A percentile compares a stretch with the other conserved stretches of the same genome.
Evolutionary conservation across 2,113 vertebrate genomes (phyloP).

Genomic region (Bujurquina vittata): DNA sequence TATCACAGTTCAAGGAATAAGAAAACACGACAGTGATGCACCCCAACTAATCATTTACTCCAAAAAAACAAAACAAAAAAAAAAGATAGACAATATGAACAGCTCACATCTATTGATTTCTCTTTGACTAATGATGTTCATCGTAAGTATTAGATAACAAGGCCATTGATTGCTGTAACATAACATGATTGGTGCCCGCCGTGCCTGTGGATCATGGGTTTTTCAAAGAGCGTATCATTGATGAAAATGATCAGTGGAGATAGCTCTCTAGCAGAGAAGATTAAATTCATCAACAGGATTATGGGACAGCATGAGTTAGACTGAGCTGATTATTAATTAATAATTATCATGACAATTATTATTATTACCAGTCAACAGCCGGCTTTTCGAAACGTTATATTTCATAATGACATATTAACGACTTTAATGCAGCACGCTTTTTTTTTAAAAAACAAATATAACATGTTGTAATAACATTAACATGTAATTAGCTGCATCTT

Average conservation of each 20-base stretch:
- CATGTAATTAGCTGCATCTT: slow-evolving; percentile 17
- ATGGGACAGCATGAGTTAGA: background rate
- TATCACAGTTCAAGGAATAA: slow-evolving; percentile 12
- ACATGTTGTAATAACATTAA: background rate
- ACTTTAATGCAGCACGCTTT: too few relatives aligned
- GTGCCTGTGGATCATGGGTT: slow-evolving; percentile 44
- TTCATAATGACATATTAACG: background rate
- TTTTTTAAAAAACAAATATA: background rate
- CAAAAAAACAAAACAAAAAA: slow-evolving; percentile 35
- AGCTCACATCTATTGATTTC: slow-evolving; percentile 69
- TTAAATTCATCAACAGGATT: slow-evolving; percentile 48
- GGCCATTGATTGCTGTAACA: slow-evolving; percentile 73
- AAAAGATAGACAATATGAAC: slow-evolving; percentile 51
- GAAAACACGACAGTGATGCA: slow-evolving; percentile 28
- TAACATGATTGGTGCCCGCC: slow-evolving; percentile 50
- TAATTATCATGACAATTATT: slow-evolving; percentile 24
- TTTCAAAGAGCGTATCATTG: slow-evolving; percentile 55
- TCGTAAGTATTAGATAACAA: slow-evolving; percentile 80
- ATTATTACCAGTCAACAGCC: background rate
- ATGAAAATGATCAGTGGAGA: slow-evolving; percentile 63
- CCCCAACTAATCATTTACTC: slow-evolving; percentile 37
- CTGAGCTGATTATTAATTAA: slow-evolving; percentile 6
- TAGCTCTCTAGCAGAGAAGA: slow-evolving; percentile 26
- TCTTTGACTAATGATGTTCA: slow-evolving; percentile 77
- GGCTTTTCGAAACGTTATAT: background rate